Percentiles rank a stretch among this genome's conserved stretches.
Evolutionary conservation across 2,113 vertebrate species (phyloP).

Genomic region (Ophiodon elongatus): DNA sequence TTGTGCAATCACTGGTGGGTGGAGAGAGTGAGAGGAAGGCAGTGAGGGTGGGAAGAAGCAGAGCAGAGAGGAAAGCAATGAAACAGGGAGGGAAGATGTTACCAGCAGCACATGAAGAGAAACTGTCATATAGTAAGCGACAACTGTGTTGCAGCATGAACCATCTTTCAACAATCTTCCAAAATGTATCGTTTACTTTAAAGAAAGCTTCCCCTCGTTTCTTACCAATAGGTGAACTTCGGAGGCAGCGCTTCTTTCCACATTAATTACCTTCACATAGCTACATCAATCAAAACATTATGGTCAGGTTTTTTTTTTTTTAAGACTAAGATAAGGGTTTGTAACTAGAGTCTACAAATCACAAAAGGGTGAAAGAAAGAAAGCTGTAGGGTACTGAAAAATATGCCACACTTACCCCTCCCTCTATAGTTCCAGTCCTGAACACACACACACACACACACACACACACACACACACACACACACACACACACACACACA

Average conservation of each 20-base stretch:
- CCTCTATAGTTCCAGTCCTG: constrained; percentile 34
- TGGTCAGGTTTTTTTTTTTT: neutral
- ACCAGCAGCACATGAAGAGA: constrained; percentile 26
- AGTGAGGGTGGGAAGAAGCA: constrained; percentile 47
- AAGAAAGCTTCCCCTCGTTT: neutral
- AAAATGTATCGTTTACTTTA: neutral
- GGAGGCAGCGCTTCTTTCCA: neutral
- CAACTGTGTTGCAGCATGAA: constrained; percentile 5
- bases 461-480: too few species aligned
- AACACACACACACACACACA: too few species aligned
- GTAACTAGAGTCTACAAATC: neutral
- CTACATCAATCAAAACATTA: neutral
- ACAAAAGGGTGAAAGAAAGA: neutral
- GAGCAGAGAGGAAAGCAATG: constrained; percentile 43
- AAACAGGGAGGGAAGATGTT: constrained; percentile 51
- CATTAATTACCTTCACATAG: neutral
- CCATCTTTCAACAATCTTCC: constrained; percentile 18
- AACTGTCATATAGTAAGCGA: constrained; percentile 20
- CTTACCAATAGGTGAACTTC: neutral
- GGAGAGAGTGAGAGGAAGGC: constrained; percentile 51
- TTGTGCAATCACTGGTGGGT: constrained; percentile 74
- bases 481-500: constrained; percentile 49
- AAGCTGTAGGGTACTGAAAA: constrained; percentile 35
- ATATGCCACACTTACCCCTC: constrained; percentile 55
- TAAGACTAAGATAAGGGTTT: neutral